Percentiles rank a stretch among this genome's conserved stretches.
These are phyloP conservation scores for Tetranychus truncatus DNA, from an alignment of 2,888 invertebrate species.

Conservation along the genomic window DNA sequence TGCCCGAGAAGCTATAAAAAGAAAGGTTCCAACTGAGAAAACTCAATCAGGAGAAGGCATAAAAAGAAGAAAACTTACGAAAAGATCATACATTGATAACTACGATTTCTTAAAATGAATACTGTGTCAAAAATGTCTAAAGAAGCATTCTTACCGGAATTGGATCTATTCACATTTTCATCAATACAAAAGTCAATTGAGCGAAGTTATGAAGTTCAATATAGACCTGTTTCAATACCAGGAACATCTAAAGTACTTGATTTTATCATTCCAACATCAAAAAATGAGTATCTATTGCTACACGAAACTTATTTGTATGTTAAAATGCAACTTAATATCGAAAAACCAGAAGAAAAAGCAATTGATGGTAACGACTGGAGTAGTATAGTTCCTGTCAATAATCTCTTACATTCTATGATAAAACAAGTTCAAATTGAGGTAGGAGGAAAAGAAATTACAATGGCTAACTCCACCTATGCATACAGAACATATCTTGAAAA, in stretches of 20 bases:
- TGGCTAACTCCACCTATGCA: not conserved
- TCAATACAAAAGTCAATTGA: conserved; percentile 1
- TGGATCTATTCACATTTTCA: conserved; percentile 7
- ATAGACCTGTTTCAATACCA: conserved; percentile 2
- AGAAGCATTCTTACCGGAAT: not conserved
- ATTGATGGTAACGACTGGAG: not conserved
- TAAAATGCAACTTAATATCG: not conserved
- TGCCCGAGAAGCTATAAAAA: too few species aligned
- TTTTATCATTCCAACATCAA: not conserved
- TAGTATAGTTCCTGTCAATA: not conserved
- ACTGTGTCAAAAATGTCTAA: not conserved
- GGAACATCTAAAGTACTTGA: not conserved
- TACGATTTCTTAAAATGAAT: not conserved
- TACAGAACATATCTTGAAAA: not conserved
- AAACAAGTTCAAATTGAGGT: not conserved
- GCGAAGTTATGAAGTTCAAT: not conserved
- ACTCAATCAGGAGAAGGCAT: too few species aligned
- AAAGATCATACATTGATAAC: too few species aligned
- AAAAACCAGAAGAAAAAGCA: not conserved
- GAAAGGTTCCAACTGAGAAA: too few species aligned
- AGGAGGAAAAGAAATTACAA: not conserved
- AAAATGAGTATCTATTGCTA: conserved; percentile 9
- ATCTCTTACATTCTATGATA: conserved; percentile 2
- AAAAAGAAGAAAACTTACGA: too few species aligned
- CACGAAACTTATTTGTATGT: conserved; percentile 4